phyloP scores from a whole-genome alignment of 1,140 invertebrate species.

The Dinothrombium tinctorium region DNA sequence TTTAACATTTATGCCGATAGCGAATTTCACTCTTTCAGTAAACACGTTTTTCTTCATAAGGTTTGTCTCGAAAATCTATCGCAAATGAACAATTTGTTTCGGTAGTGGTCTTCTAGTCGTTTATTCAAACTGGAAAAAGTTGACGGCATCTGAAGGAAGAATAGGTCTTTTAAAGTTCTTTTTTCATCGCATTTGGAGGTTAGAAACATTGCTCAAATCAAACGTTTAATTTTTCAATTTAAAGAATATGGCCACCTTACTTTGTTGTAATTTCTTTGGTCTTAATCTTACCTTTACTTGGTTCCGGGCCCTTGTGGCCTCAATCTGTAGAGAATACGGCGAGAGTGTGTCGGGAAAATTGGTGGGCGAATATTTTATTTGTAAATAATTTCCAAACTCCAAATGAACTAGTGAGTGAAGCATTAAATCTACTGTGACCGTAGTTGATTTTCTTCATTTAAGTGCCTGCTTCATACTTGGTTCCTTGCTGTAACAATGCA shows the following conservation, averaged over 20 bases:
- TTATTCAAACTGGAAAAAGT: constrained; percentile 11
- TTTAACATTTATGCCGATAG: constrained; percentile 25
- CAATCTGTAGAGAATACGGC: constrained; percentile 9
- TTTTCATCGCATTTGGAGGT: constrained; percentile 13
- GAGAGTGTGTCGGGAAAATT: constrained; percentile 9
- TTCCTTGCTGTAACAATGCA: constrained; percentile 11
- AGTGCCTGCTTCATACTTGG: constrained; percentile 14
- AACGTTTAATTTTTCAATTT: constrained; percentile 1
- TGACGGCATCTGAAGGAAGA: constrained; percentile 10
- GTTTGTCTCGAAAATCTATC: constrained; percentile 17
- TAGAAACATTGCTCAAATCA: not conserved
- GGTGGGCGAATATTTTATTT: constrained; percentile 15
- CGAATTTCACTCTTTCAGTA: constrained; percentile 68
- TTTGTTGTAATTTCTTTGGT: constrained; percentile 6
- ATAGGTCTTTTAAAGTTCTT: constrained; percentile 11
- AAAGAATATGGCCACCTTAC: constrained; percentile 12
- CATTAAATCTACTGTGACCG: not conserved
- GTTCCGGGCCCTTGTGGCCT: constrained; percentile 13
- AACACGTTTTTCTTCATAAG: constrained; percentile 80
- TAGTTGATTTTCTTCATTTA: not conserved
- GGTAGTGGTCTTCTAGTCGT: constrained; percentile 12
- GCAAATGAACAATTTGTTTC: constrained; percentile 17
- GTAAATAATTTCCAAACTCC: constrained; percentile 46
- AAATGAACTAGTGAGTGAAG: constrained; percentile 19
- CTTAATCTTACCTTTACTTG: constrained; percentile 9